phyloP scores from a whole-genome alignment of 2,797 vertebrate species.

The Phrynocephalus vlangalii region DNA sequence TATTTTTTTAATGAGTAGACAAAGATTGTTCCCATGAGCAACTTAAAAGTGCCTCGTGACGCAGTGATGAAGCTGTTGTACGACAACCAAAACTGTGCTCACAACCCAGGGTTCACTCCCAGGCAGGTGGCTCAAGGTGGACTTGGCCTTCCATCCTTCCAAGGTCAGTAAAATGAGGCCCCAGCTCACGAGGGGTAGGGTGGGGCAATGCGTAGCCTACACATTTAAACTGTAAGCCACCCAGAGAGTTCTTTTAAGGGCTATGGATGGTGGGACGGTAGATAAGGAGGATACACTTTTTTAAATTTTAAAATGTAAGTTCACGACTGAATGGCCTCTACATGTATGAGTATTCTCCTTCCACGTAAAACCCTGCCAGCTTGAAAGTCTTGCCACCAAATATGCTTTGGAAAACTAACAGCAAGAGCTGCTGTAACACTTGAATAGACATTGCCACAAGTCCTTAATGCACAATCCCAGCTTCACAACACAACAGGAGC shows the following conservation, averaged over 20 bases:
- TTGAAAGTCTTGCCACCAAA: constrained; percentile 1
- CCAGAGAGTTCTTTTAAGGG: too few species aligned
- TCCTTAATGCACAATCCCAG: background rate
- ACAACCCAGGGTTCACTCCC: too few species aligned
- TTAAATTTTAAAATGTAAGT: background rate
- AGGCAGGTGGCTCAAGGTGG: too few species aligned
- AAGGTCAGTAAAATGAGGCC: too few species aligned
- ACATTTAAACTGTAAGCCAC: too few species aligned
- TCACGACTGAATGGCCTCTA: background rate
- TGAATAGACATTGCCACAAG: background rate
- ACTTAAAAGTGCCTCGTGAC: background rate
- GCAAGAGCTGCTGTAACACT: background rate
- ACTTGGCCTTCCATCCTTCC: too few species aligned
- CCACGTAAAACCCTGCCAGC: constrained; percentile 1
- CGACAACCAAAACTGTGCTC: too few species aligned
- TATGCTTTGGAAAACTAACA: background rate
- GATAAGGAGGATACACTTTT: too few species aligned
- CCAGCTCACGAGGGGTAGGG: too few species aligned
- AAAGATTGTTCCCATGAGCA: background rate
- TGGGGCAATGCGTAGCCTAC: too few species aligned
- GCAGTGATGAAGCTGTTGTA: too few species aligned
- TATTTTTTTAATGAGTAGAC: constrained; percentile 37
- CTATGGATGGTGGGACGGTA: too few species aligned
- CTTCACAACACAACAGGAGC: background rate
- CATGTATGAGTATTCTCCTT: background rate